Conservation (phyloP, 2,888 invertebrate genomes). For the Microdon myrmicae region DNA sequence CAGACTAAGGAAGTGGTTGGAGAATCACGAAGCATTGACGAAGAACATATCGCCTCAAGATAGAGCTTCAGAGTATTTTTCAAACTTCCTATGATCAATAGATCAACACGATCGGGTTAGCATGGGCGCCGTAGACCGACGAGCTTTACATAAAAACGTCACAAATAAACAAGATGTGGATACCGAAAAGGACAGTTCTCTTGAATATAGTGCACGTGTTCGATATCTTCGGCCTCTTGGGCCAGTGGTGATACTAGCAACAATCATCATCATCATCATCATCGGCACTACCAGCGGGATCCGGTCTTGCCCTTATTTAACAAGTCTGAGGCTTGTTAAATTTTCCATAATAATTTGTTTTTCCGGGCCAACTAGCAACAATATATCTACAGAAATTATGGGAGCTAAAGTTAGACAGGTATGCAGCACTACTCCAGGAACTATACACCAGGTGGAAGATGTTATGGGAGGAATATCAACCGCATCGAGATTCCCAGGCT, state of each 20-base stretch:
- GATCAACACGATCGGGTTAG: neutral
- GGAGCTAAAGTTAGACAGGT: neutral
- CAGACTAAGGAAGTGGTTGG: too few species aligned
- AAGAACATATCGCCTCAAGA: too few species aligned
- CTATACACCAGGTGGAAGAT: too few species aligned
- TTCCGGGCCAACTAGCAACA: constrained; percentile 1
- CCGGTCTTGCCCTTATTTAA: too few species aligned
- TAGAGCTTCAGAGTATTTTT: too few species aligned
- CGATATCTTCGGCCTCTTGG: neutral
- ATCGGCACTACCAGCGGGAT: too few species aligned
- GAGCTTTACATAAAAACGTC: neutral
- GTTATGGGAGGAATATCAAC: neutral
- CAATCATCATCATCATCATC: too few species aligned
- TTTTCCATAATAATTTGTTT: too few species aligned
- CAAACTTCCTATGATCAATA: too few species aligned
- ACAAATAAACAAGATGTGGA: neutral
- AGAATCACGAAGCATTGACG: too few species aligned
- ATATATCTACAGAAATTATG: neutral
- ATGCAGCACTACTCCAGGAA: too few species aligned
- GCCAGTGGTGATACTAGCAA: neutral
- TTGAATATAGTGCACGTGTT: constrained; percentile 1
- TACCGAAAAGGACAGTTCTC: neutral
- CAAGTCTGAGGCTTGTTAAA: too few species aligned
- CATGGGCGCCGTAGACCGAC: neutral
- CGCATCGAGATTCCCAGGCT: neutral